Percentiles rank a stretch among this genome's conserved stretches.
phyloP scores from a whole-genome alignment of 2,797 vertebrate genomes.

The Coendou prehensilis region DNA sequence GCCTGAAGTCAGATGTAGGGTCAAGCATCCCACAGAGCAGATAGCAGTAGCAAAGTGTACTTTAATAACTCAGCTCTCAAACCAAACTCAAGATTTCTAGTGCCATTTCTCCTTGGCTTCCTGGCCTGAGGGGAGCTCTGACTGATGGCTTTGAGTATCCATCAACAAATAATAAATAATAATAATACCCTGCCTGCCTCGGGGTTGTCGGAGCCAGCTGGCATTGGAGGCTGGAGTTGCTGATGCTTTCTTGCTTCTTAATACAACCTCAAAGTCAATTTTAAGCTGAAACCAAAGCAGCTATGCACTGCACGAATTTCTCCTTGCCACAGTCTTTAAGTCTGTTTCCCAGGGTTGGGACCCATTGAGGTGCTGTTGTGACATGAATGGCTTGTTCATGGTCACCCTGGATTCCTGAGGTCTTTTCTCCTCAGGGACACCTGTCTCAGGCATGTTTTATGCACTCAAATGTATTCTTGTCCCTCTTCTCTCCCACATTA shows the following conservation, averaged over 20 bases:
- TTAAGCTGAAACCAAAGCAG: constrained; percentile 23
- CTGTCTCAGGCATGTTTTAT: background rate
- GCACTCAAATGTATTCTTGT: background rate
- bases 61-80: constrained; percentile 78
- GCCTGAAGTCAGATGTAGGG: constrained; percentile 77
- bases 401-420: background rate
- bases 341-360: background rate
- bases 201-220: background rate
- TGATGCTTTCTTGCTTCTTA: constrained; percentile 46
- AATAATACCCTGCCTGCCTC: constrained; percentile 76
- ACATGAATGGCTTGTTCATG: background rate
- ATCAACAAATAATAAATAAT: constrained; percentile 85
- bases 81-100: constrained; percentile 39
- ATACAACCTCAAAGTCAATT: constrained; percentile 70
- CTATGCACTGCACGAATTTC: background rate
- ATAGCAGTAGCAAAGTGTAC: constrained; percentile 63
- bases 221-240: constrained; percentile 12
- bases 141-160: constrained; percentile 82
- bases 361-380: background rate
- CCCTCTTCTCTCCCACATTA: background rate
- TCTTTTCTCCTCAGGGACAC: background rate
- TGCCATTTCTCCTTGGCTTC: constrained; percentile 44
- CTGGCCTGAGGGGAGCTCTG: constrained; percentile 74
- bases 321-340: background rate
- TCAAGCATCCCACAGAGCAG: constrained; percentile 71